Evolutionary conservation across 1,140 invertebrate species (phyloP).

Genomic region (Maconellicoccus hirsutus): DNA sequence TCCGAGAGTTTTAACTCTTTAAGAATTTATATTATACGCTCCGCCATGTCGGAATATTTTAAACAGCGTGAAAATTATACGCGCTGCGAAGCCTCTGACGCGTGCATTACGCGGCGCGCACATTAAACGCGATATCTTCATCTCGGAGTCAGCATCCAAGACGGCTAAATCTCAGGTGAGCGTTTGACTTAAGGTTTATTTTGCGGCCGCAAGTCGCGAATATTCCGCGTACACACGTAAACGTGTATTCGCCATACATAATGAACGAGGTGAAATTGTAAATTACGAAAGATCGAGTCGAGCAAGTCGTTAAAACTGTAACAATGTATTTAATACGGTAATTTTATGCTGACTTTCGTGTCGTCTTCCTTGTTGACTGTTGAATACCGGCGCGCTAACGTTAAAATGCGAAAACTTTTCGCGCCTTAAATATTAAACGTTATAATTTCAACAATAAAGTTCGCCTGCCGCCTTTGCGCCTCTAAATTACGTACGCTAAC

Average conservation of each 20-base stretch:
- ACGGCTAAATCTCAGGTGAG: background rate
- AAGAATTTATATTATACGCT: too few species aligned
- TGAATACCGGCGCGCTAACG: background rate
- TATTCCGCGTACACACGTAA: background rate
- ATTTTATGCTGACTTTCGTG: background rate
- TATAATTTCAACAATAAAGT: background rate
- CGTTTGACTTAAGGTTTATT: slow-evolving; percentile 1
- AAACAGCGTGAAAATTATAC: background rate
- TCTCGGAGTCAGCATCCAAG: too few species aligned
- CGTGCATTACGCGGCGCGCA: background rate
- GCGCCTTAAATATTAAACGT: background rate
- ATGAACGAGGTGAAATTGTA: background rate
- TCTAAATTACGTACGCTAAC: background rate
- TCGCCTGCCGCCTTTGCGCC: background rate
- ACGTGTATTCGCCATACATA: background rate
- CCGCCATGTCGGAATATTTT: too few species aligned
- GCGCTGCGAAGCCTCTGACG: background rate
- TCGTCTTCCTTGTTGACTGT: too few species aligned
- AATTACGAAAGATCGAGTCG: background rate
- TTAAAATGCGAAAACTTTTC: background rate
- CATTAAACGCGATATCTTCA: background rate
- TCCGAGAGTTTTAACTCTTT: too few species aligned
- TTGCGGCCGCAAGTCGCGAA: background rate
- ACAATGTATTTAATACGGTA: slow-evolving; percentile 1
- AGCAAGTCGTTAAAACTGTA: background rate